Evolutionary conservation across 1,140 invertebrate species (phyloP).

Genomic region (Metopolophium dirhodum): DNA sequence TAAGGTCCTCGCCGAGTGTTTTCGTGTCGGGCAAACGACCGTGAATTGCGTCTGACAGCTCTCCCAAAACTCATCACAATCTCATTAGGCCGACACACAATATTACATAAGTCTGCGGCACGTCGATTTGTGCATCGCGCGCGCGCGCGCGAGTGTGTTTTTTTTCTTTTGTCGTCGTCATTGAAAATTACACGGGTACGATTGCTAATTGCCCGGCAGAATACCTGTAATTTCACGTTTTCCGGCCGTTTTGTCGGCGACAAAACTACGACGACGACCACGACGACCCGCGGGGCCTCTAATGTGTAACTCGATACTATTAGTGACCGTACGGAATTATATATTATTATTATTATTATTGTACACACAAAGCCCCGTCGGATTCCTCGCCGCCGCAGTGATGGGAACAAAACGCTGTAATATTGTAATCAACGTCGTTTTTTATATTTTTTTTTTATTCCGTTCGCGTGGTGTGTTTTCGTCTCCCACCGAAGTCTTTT

Average conservation of each 20-base stretch:
- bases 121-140: not conserved
- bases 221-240: slow-evolving; percentile 54
- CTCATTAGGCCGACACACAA: slow-evolving; percentile 37
- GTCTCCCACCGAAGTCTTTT: not conserved
- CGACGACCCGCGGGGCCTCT: not conserved
- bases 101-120: not conserved
- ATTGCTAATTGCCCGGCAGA: slow-evolving; percentile 32
- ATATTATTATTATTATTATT: not conserved
- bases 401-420: slow-evolving; percentile 45
- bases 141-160: not conserved
- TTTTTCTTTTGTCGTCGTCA: slow-evolving; percentile 45
- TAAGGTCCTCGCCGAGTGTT: not conserved
- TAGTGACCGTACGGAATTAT: slow-evolving; percentile 22
- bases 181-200: slow-evolving; percentile 42
- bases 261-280: slow-evolving; percentile 31
- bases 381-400: slow-evolving; percentile 30
- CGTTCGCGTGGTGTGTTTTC: not conserved
- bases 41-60: slow-evolving; percentile 38
- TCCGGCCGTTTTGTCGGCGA: slow-evolving; percentile 57
- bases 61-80: slow-evolving; percentile 53
- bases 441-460: slow-evolving; percentile 22
- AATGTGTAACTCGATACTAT: slow-evolving; percentile 17
- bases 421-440: slow-evolving; percentile 42
- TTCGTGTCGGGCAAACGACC: slow-evolving; percentile 25
- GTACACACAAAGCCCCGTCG: not conserved